A percentile compares a stretch with the other conserved stretches of the same genome.
These are phyloP conservation scores for Mormyrops attenuatus DNA, from an alignment of 2,797 vertebrate species.

Conservation along the genomic window DNA sequence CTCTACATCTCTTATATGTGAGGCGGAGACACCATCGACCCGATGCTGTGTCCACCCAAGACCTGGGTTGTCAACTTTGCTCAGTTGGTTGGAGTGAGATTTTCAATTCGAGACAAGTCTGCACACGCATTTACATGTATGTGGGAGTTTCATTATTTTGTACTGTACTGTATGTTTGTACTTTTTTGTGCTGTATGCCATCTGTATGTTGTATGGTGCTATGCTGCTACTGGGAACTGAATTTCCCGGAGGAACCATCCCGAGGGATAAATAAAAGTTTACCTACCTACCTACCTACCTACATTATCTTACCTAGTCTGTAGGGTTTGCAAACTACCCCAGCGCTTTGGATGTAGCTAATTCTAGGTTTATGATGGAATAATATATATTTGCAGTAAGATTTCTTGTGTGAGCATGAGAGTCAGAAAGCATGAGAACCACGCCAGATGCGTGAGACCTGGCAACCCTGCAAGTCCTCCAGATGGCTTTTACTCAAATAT, in stretches of 20 bases:
- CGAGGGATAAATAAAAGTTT: no score
- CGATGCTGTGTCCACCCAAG: not conserved
- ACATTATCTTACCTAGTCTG: not conserved
- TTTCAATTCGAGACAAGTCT: not conserved
- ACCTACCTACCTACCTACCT: no score
- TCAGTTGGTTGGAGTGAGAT: not conserved
- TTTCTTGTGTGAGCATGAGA: not conserved
- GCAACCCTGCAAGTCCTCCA: not conserved
- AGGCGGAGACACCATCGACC: not conserved
- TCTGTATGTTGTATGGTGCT: no score
- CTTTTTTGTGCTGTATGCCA: no score
- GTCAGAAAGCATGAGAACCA: not conserved
- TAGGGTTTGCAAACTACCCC: not conserved
- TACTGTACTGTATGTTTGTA: no score
- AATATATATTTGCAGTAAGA: not conserved
- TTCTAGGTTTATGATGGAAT: not conserved
- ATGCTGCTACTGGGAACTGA: no score
- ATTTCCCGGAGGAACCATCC: no score
- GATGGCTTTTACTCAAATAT: not conserved
- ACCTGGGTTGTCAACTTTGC: not conserved
- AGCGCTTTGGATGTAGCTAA: not conserved
- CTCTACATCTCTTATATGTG: not conserved
- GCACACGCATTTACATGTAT: not conserved
- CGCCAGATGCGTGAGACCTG: not conserved
- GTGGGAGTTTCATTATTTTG: not conserved